phyloP scores from a whole-genome alignment of 1,140 invertebrate genomes.

The Micrasema longulum region DNA sequence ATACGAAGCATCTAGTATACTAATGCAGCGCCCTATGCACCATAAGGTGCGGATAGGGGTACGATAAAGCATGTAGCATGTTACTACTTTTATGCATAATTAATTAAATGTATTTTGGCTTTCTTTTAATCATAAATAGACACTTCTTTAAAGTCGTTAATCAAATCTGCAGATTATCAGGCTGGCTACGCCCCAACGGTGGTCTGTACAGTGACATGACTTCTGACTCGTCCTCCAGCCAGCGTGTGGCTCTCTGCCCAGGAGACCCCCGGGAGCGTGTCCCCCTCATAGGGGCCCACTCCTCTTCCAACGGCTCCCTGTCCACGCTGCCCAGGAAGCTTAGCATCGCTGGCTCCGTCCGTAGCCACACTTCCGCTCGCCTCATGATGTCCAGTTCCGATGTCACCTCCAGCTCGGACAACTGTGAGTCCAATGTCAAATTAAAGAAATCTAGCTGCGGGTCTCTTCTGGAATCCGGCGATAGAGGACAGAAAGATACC shows the following conservation, averaged over 20 bases:
- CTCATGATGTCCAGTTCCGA: constrained; percentile 54
- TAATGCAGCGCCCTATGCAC: too few species aligned
- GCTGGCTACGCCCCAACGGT: constrained; percentile 42
- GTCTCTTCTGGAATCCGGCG: constrained; percentile 43
- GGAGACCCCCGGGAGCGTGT: constrained; percentile 50
- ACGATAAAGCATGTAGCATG: not conserved
- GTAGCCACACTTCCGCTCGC: constrained; percentile 50
- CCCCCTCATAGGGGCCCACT: constrained; percentile 50
- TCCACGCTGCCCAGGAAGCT: constrained; percentile 51
- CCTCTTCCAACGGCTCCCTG: constrained; percentile 52
- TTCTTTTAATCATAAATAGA: too few species aligned
- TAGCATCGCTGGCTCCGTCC: constrained; percentile 47
- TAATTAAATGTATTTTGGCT: not conserved
- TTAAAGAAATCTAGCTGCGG: constrained; percentile 52
- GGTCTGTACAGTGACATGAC: constrained; percentile 44
- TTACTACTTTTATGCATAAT: not conserved
- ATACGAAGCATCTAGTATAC: too few species aligned
- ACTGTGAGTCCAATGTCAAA: constrained; percentile 44
- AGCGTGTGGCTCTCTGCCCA: constrained; percentile 32
- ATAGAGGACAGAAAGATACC: constrained; percentile 34
- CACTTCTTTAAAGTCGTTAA: too few species aligned
- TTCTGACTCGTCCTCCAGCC: constrained; percentile 48
- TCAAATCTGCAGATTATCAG: constrained; percentile 32
- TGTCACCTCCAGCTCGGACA: constrained; percentile 52
- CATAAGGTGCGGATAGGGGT: too few species aligned